Evolutionary conservation across 2,888 invertebrate species (phyloP).

Genomic region (Mechanitis mazaeus): DNA sequence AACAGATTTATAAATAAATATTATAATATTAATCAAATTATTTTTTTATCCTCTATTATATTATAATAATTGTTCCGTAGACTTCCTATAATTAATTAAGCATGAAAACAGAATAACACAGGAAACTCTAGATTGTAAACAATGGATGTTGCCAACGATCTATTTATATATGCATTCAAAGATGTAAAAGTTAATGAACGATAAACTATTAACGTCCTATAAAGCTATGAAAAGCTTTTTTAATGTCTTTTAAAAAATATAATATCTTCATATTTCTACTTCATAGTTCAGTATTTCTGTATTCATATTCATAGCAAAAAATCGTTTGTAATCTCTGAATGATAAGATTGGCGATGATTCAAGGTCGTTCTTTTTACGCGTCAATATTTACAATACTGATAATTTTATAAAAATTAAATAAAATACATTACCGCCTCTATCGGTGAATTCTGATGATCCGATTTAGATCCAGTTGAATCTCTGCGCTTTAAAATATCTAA

Average conservation of each 20-base stretch:
- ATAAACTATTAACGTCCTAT: neutral
- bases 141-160: constrained; percentile 18
- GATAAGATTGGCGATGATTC: constrained; percentile 62
- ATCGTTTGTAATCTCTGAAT: constrained; percentile 50
- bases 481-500: constrained; percentile 46
- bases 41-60: too few relatives aligned
- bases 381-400: constrained; percentile 34
- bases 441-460: constrained; percentile 3
- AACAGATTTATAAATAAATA: too few relatives aligned
- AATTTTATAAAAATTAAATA: constrained; percentile 4
- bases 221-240: constrained; percentile 1
- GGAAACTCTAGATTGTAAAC: constrained; percentile 12
- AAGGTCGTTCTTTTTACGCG: constrained; percentile 50
- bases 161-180: constrained; percentile 5
- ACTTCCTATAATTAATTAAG: too few relatives aligned
- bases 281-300: constrained; percentile 18
- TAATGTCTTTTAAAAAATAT: too few relatives aligned
- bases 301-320: constrained; percentile 30
- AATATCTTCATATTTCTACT: neutral
- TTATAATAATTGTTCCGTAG: too few relatives aligned
- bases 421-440: constrained; percentile 22
- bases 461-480: constrained; percentile 36
- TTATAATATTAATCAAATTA: too few relatives aligned
- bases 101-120: neutral
- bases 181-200: too few relatives aligned